phyloP scores from a whole-genome alignment of 2,888 invertebrate genomes.

The Drosophila buzzatii region DNA sequence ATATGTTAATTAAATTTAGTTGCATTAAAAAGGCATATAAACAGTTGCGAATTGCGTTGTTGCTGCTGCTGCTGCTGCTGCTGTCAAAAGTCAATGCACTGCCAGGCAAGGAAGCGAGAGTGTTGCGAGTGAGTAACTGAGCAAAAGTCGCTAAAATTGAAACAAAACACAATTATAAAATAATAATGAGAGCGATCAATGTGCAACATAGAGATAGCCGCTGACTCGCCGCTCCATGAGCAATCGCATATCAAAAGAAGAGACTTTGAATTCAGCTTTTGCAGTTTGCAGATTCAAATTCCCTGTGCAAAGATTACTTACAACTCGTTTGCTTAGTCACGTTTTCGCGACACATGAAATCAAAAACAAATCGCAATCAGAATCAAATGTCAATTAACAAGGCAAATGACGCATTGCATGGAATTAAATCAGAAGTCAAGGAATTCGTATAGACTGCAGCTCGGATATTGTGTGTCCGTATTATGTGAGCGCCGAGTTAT shows the following conservation, averaged over 20 bases:
- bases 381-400: conserved; percentile 57
- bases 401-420: conserved; percentile 48
- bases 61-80: conserved; percentile 20
- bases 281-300: conserved; percentile 1
- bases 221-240: conserved; percentile 17
- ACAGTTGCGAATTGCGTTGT: conserved; percentile 46
- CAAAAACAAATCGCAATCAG: conserved; percentile 24
- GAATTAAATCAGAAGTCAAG: conserved; percentile 20
- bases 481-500: conserved; percentile 18
- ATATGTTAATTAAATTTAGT: conserved; percentile 76
- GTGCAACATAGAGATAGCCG: neutral
- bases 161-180: conserved; percentile 6
- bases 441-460: conserved; percentile 31
- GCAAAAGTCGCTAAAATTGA: conserved; percentile 20
- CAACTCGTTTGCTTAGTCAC: conserved; percentile 60
- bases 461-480: neutral
- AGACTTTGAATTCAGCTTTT: neutral
- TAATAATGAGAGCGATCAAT: neutral
- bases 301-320: conserved; percentile 34
- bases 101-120: conserved; percentile 37
- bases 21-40: conserved; percentile 61
- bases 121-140: conserved; percentile 7
- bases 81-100: conserved; percentile 67
- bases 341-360: conserved; percentile 45
- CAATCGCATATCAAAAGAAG: conserved; percentile 34